Evolutionary conservation across 2,888 invertebrate species (phyloP), one percentile per base, ranked within the genome.

Genomic region (Ethmia dodecea): DNA sequence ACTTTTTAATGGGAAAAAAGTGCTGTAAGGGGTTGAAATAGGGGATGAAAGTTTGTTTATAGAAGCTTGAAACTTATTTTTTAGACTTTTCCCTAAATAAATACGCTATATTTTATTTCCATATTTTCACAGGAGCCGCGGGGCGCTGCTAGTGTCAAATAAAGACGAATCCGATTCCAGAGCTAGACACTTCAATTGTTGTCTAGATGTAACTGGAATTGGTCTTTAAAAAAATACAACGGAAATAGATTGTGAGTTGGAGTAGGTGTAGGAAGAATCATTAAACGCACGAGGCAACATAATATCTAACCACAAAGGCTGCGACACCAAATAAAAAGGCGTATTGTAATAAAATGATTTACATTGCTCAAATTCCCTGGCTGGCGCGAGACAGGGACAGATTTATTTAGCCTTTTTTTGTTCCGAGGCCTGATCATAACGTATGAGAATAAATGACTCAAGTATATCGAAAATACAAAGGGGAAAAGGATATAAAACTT

Each of bases 271-370:
- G 52, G 56, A 56, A 56, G 60, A 54, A 46, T 52, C 52, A 56
- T 60, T 61, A 49, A 70, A 65, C 61, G 62, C 61, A 63, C 67
- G 59, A 60, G 55, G 55, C 62, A 61, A 60, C 60, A 35, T 33
- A 35, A 57, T 52, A 62, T 61, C 63, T 63, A 58, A 69, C 65
- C 67, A 69, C 71, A 74, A 75, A 77, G 63, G 64, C 64, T 53
- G 67, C 69, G 66, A 58, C 60, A 60, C 47, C 56, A 59, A 71
- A 71, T 67, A 78, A 81, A 79, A 71, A 73, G 60, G 68, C 54
- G 63, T 55, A 69, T 73, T 74, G 76, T 78, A 79, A 80, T 81
- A 78, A 81, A 81, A 81, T 79, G 78, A 80, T 80, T 81, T 80
- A 81, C 83, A 78, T 80, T 79, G 70, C 79, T 79, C 73, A 76